A percentile compares a stretch with the other conserved stretches of the same genome.
Evolutionary conservation across 23 tunicate species (phyloP).

Genomic region (Halocynthia roretzi): DNA sequence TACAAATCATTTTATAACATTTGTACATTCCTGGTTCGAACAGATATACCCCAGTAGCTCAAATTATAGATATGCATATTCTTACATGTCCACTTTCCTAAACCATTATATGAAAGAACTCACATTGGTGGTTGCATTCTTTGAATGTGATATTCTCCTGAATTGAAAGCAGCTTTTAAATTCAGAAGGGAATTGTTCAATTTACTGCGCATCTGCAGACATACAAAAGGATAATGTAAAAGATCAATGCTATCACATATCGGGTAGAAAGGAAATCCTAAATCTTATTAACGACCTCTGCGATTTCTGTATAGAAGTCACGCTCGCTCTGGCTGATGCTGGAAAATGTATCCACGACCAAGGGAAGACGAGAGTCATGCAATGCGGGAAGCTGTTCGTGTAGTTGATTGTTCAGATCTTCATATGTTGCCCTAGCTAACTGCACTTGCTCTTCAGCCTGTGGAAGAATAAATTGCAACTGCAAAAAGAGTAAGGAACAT

Average conservation of each 20-base stretch:
- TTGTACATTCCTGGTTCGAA: too few relatives aligned
- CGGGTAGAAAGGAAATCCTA: not conserved
- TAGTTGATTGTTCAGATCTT: conserved; percentile 49
- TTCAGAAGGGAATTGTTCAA: conserved; percentile 27
- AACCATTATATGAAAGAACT: not conserved
- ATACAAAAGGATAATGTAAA: not conserved
- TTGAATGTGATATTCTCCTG: conserved; percentile 72
- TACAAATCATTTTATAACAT: too few relatives aligned
- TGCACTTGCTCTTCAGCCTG: conserved; percentile 18
- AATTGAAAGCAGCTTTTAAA: conserved; percentile 45
- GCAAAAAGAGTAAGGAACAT: too few relatives aligned
- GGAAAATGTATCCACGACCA: conserved; percentile 35
- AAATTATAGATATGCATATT: too few relatives aligned
- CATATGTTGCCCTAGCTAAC: conserved; percentile 17
- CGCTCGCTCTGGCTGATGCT: conserved; percentile 62
- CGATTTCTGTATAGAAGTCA: conserved; percentile 38
- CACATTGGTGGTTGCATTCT: conserved; percentile 50
- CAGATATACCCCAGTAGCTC: too few relatives aligned
- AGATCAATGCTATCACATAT: too few relatives aligned
- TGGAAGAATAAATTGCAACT: too few relatives aligned
- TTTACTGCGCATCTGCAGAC: conserved; percentile 46
- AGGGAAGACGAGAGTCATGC: conserved; percentile 56
- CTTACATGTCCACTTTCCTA: too few relatives aligned
- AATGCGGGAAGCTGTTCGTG: conserved; percentile 78
- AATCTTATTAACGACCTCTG: conserved; percentile 39